phyloP scores from a whole-genome alignment of 2,888 invertebrate genomes.

The Nymphalis c-album region DNA sequence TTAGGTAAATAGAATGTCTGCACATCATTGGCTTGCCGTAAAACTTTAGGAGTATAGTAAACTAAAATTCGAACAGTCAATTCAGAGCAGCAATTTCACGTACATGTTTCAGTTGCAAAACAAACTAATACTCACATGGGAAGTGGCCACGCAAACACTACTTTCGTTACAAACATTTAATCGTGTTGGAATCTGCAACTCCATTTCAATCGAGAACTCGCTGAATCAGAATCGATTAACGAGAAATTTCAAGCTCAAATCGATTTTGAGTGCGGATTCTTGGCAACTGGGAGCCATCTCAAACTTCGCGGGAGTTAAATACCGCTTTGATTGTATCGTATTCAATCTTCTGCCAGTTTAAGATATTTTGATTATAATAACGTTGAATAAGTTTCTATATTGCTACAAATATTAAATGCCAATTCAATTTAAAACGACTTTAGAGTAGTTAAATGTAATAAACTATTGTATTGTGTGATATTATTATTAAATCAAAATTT shows the following conservation, averaged over 20 bases:
- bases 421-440: not conserved
- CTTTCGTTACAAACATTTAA: conserved; percentile 45
- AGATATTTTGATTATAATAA: conserved; percentile 40
- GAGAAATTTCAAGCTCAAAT: conserved; percentile 60
- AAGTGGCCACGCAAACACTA: conserved; percentile 41
- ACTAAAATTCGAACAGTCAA: conserved; percentile 5
- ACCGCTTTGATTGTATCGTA: conserved; percentile 55
- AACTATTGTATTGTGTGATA: no score
- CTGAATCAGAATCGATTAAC: conserved; percentile 68
- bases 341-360: conserved; percentile 42
- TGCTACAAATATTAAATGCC: conserved; percentile 6
- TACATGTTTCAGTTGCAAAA: conserved; percentile 25
- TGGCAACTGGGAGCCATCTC: conserved; percentile 45
- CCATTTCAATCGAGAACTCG: conserved; percentile 57
- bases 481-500: no score
- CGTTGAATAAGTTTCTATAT: conserved; percentile 17
- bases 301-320: conserved; percentile 50
- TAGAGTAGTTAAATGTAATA: no score
- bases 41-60: conserved; percentile 5
- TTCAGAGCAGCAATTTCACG: not conserved
- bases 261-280: conserved; percentile 50
- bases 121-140: conserved; percentile 28
- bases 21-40: not conserved
- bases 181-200: conserved; percentile 53
- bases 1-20: not conserved